A percentile compares a stretch with the other conserved stretches of the same genome.
phyloP scores from a whole-genome alignment of 2,888 invertebrate species.

The Salpingus planirostris region DNA sequence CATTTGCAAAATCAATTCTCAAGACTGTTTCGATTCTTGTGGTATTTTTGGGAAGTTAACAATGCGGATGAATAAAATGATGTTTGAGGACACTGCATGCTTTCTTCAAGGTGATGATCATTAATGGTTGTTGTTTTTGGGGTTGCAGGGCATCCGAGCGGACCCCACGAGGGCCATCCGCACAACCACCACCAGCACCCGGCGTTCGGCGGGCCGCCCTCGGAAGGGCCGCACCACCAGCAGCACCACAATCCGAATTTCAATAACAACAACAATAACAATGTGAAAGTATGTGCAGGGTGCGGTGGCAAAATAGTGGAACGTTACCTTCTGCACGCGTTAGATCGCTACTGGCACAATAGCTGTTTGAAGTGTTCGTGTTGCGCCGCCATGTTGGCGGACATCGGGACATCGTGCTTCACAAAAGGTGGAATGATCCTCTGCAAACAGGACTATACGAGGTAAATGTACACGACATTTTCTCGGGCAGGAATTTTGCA shows the following conservation, averaged over 20 bases:
- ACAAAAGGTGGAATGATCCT: conserved; percentile 90
- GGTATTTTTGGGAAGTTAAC: no score
- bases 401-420: conserved; percentile 87
- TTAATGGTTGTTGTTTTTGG: no score
- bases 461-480: conserved; percentile 52
- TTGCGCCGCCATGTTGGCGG: conserved; percentile 82
- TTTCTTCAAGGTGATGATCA: no score
- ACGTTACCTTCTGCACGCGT: conserved; percentile 82
- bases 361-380: conserved; percentile 89
- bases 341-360: conserved; percentile 95
- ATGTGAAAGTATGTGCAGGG: conserved; percentile 76
- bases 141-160: conserved; percentile 36
- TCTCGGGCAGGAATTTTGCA: conserved; percentile 15
- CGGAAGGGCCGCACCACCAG: conserved; percentile 41
- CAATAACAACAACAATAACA: conserved; percentile 45
- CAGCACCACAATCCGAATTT: conserved; percentile 50
- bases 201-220: conserved; percentile 43
- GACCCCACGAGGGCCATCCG: conserved; percentile 40
- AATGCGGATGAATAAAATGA: no score
- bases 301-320: conserved; percentile 89
- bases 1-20: no score
- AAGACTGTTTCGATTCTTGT: no score
- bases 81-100: no score
- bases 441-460: conserved; percentile 91
- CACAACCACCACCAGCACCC: conserved; percentile 40